Base-by-base conservation (phyloP, 2,888 invertebrate species). In the Cataglyphis altisquamis region DNA sequence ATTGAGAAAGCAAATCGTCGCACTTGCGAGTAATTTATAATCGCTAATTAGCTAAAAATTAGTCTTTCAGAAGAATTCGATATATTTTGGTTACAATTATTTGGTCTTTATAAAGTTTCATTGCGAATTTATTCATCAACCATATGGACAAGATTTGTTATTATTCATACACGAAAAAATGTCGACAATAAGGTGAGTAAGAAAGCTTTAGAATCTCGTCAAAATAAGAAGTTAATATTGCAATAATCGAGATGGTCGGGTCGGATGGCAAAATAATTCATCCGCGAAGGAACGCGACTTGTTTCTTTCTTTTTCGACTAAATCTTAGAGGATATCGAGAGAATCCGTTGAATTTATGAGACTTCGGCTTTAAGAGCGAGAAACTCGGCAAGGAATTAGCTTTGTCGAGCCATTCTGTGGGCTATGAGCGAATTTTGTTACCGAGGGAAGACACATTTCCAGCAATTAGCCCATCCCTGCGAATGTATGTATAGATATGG, bases 331-430 rank as follows among this genome's bases (percentile, higher is more conserved):
- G 84, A 88, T 82, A 87, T 88, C 84, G 83, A 85, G 88, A 83
- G 86, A 80, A 83, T 85, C n/a, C 83, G 82, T 73, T 82, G 83
- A 89, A 89, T 89, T 89, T 89, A 89, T 86, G 89, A 87, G 89
- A 89, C 83, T 89, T 87, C 75, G 83, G 84, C 82, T 82, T 80
- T 85, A 60, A 68, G 57, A 81, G 29, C n/a, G 39, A 39, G 72
- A 67, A 77, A 64, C 78, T 82, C 82, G 75, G 15, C 57, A 80
- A 29, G 67, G 89, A 90, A 90, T 90, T 90, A 90, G 86, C 86
- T 89, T 90, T 84, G 86, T 84, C 90, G 86, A 86, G 90, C 87
- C 84, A 86, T 89, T 89, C 86, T 86, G 87, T 82, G 83, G 86
- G 86, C 88, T 87, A 84, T 85, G 81, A 83, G 83, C 84, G 83